phyloP scores from a whole-genome alignment of 2,888 invertebrate species.

The Euproctis similis region DNA sequence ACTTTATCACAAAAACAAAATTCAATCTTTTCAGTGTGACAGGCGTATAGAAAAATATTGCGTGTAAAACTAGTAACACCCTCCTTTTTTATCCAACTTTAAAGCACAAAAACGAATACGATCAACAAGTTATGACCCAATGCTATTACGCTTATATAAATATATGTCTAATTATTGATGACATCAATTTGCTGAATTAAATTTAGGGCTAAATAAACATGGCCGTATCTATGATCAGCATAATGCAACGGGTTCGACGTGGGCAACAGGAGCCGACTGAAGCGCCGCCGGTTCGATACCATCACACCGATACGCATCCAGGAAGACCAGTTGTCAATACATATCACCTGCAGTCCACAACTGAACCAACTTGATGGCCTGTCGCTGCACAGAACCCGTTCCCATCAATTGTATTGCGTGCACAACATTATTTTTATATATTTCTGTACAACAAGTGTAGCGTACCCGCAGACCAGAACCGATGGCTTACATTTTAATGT shows the following conservation, averaged over 20 bases:
- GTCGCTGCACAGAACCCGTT: constrained; percentile 59
- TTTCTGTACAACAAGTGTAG: constrained; percentile 53
- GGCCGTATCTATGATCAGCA: constrained; percentile 66
- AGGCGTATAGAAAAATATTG: no score
- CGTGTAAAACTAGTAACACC: no score
- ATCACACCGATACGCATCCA: constrained; percentile 73
- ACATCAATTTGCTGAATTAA: constrained; percentile 61
- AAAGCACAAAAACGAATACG: no score
- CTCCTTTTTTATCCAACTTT: no score
- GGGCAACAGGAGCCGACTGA: constrained; percentile 64
- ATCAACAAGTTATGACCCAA: no score
- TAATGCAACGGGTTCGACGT: constrained; percentile 62
- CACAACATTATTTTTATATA: constrained; percentile 69
- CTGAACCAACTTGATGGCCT: constrained; percentile 56
- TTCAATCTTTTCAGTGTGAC: no score
- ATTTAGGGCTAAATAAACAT: constrained; percentile 72
- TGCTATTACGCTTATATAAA: no score
- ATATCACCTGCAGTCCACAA: constrained; percentile 69
- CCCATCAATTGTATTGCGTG: constrained; percentile 63
- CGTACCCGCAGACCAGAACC: constrained; percentile 19
- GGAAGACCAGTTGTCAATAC: constrained; percentile 76
- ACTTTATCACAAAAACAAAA: no score
- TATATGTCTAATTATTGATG: no score
- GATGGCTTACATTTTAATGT: constrained; percentile 56
- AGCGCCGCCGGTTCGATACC: constrained; percentile 67